Evolutionary conservation across 2,113 vertebrate genomes (phyloP).

Genomic region (Macrotus californicus): DNA sequence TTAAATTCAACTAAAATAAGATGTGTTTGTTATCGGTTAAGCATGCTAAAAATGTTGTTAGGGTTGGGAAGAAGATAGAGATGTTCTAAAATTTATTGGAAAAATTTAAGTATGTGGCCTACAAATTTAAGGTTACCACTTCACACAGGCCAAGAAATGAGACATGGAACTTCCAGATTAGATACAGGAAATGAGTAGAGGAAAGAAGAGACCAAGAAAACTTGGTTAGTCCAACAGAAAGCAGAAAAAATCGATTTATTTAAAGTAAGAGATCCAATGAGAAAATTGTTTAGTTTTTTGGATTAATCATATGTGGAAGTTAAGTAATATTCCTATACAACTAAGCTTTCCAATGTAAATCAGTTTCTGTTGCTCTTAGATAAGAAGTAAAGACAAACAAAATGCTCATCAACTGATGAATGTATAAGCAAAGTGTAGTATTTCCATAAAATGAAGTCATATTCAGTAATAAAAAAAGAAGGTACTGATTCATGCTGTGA

Average conservation of each 20-base stretch:
- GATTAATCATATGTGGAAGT: not conserved
- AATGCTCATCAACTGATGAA: not conserved
- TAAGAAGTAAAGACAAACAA: not conserved
- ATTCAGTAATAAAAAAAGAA: not conserved
- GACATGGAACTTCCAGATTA: not conserved
- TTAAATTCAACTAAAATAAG: constrained; percentile 1
- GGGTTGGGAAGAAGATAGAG: not conserved
- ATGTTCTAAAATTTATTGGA: not conserved
- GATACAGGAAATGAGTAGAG: not conserved
- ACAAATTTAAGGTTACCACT: not conserved
- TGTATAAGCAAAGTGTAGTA: not conserved
- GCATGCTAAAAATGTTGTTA: not conserved
- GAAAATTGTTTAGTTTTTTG: not conserved
- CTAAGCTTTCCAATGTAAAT: not conserved
- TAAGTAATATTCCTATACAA: not conserved
- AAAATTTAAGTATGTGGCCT: not conserved
- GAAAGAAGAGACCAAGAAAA: not conserved
- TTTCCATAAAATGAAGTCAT: not conserved
- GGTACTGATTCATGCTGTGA: not conserved
- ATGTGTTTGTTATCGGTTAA: not conserved
- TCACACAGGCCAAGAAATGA: not conserved
- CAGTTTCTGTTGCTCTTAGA: not conserved
- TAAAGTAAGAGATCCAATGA: not conserved
- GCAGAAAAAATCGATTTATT: not conserved
- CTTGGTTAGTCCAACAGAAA: not conserved